Conservation (phyloP, 2,797 vertebrate species). For the Halcyon chelicuti region DNA sequence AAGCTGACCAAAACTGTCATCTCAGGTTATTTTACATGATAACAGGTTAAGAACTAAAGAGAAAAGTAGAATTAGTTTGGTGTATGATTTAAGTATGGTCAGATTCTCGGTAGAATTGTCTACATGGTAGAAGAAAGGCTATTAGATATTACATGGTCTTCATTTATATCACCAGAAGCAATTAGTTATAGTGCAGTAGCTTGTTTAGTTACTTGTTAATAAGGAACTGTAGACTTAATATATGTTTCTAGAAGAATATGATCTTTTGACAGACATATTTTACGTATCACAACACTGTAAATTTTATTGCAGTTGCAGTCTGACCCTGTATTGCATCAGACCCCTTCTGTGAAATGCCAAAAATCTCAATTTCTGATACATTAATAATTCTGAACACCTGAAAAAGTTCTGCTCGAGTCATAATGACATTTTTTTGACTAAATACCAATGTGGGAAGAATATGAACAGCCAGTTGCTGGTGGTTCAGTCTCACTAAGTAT, state of each 20-base stretch:
- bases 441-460: neutral
- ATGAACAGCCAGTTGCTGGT: neutral
- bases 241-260: neutral
- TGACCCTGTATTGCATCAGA: neutral
- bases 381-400: neutral
- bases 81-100: neutral
- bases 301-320: neutral
- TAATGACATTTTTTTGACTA: constrained; percentile 7
- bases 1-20: neutral
- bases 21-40: rapidly evolving
- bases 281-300: neutral
- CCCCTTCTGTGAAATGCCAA: neutral
- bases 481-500: neutral
- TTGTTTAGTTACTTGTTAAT: neutral
- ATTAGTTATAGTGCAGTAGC: neutral
- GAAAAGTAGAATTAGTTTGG: neutral
- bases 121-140: neutral
- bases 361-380: neutral
- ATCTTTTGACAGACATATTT: neutral
- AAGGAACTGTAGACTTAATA: neutral
- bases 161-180: neutral
- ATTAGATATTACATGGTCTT: neutral
- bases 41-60: neutral
- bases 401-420: neutral
- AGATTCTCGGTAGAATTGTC: neutral